phyloP scores from a whole-genome alignment of 2,113 vertebrate species.

The Maccullochella peelii region DNA sequence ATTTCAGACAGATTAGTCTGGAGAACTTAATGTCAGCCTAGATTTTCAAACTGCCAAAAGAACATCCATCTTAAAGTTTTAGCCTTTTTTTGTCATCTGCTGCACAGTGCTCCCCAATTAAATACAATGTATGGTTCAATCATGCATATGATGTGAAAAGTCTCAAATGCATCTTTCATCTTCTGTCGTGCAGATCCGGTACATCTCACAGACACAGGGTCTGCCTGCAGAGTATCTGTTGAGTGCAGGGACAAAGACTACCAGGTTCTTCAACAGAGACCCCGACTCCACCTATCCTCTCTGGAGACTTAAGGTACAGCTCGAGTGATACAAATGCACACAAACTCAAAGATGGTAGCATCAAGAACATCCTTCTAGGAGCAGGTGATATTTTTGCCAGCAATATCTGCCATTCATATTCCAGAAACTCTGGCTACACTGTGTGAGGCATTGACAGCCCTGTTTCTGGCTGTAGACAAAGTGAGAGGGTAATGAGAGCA shows the following conservation, averaged over 20 bases:
- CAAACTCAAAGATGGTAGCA: not conserved
- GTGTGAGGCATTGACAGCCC: slow-evolving; percentile 12
- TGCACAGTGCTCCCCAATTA: not conserved
- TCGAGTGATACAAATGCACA: not conserved
- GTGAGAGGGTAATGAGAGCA: slow-evolving; percentile 48
- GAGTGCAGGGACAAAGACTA: slow-evolving; percentile 98
- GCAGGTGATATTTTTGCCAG: slow-evolving; percentile 3
- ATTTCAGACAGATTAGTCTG: slow-evolving; percentile 20
- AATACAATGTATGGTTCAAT: slow-evolving; percentile 12
- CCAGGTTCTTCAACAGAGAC: slow-evolving; percentile 99
- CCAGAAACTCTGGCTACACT: slow-evolving; percentile 1
- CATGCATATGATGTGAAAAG: slow-evolving; percentile 31
- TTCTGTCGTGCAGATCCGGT: slow-evolving; percentile 91
- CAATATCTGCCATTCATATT: slow-evolving; percentile 9
- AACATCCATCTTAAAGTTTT: slow-evolving; percentile 35
- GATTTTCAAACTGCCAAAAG: slow-evolving; percentile 36
- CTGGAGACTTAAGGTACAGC: slow-evolving; percentile 96
- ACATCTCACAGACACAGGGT: slow-evolving; percentile 99
- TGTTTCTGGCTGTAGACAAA: slow-evolving; percentile 40
- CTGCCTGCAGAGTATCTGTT: slow-evolving; percentile 98
- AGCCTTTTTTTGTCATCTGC: not conserved
- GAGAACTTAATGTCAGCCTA: slow-evolving; percentile 32
- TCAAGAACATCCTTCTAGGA: not conserved
- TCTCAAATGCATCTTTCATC: slow-evolving; percentile 21
- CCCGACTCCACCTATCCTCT: slow-evolving; percentile 96